A percentile compares a stretch with the other conserved stretches of the same genome.
Evolutionary conservation across 2,797 vertebrate genomes (phyloP).

Genomic region (Vultur gryphus): DNA sequence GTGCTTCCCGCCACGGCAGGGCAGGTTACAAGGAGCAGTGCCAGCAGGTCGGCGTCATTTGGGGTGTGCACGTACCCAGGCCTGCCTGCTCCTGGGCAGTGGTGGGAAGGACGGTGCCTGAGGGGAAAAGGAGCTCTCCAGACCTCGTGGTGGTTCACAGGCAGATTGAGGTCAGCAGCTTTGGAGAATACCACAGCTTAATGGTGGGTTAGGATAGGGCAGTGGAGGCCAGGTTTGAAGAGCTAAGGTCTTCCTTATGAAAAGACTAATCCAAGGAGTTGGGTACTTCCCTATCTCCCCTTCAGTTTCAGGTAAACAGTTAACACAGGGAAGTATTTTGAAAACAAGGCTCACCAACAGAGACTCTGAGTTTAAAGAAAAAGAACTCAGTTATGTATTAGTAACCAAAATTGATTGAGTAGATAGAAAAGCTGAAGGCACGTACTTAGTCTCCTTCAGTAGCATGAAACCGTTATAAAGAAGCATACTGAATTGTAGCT

Average conservation of each 20-base stretch:
- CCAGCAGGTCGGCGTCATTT: accelerated
- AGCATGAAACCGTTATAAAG: not conserved
- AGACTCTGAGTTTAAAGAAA: not conserved
- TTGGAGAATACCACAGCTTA: not conserved
- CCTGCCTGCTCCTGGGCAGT: accelerated
- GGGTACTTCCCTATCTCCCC: not conserved
- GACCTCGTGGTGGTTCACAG: not conserved
- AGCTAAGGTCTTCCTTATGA: not conserved
- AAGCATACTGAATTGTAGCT: not conserved
- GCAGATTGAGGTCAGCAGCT: not conserved
- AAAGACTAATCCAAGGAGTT: not conserved
- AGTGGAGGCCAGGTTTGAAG: not conserved
- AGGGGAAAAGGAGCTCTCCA: not conserved
- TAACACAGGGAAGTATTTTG: not conserved
- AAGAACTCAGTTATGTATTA: not conserved
- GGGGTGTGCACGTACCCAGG: not conserved
- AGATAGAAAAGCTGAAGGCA: not conserved
- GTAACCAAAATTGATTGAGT: not conserved
- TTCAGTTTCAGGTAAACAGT: not conserved
- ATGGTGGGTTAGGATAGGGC: not conserved
- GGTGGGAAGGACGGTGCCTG: not conserved
- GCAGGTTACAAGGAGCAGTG: accelerated
- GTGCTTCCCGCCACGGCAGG: accelerated
- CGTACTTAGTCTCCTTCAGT: not conserved
- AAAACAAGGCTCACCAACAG: not conserved